Percentiles rank a stretch among this genome's conserved stretches.
Evolutionary conservation across 1,140 invertebrate species (phyloP).

Genomic region (Drosophila ambigua): DNA sequence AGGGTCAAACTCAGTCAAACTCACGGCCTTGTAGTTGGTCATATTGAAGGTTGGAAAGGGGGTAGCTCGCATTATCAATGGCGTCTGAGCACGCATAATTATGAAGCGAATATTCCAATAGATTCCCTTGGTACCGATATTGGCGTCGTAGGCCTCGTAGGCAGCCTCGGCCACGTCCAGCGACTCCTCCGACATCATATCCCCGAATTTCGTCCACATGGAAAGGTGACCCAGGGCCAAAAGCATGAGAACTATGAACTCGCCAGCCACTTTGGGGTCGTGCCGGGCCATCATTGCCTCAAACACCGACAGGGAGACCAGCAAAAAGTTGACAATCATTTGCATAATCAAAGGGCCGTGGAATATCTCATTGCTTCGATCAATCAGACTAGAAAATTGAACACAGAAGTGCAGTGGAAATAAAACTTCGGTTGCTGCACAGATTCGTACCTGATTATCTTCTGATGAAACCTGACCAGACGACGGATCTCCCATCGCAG

Average conservation of each 20-base stretch:
- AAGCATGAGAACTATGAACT: conserved; percentile 44
- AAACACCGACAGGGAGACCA: conserved; percentile 52
- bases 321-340: conserved; percentile 35
- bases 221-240: conserved; percentile 38
- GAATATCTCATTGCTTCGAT: conserved; percentile 45
- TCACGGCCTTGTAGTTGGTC: conserved; percentile 48
- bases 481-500: conserved; percentile 16
- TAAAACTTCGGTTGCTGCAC: too few species aligned
- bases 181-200: conserved; percentile 51
- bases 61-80: conserved; percentile 22
- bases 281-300: conserved; percentile 28
- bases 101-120: conserved; percentile 41
- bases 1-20: not conserved
- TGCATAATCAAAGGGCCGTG: conserved; percentile 44
- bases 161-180: conserved; percentile 42
- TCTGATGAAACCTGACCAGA: conserved; percentile 36
- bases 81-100: conserved; percentile 43
- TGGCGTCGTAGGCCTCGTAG: conserved; percentile 43
- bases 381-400: conserved; percentile 15
- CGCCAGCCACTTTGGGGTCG: conserved; percentile 27
- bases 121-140: not conserved
- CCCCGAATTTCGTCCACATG: conserved; percentile 49
- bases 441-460: conserved; percentile 36
- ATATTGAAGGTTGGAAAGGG: conserved; percentile 56
- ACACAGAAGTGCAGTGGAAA: too few species aligned